A percentile compares a stretch with the other conserved stretches of the same genome.
Conservation (phyloP, 2,113 vertebrate genomes). For the Marmota monax region DNA sequence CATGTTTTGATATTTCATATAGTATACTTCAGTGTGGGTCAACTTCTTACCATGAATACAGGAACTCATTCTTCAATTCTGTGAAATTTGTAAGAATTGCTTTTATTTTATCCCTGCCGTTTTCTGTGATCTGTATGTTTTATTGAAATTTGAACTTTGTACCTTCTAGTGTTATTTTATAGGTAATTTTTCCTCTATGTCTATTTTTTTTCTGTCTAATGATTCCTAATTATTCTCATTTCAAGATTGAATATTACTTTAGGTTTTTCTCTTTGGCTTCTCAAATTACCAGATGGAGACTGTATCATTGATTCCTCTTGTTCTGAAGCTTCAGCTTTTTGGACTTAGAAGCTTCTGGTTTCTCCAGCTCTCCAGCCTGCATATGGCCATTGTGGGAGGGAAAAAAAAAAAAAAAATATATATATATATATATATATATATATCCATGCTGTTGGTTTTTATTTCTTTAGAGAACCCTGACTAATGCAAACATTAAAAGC, state of each 20-base stretch:
- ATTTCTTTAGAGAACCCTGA: too few species aligned
- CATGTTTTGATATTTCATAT: slow-evolving; percentile 6
- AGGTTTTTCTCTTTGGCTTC: background rate
- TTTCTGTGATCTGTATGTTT: background rate
- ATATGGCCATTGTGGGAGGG: too few species aligned
- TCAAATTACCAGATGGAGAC: background rate
- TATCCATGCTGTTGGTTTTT: too few species aligned
- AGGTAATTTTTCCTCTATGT: background rate
- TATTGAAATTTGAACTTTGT: background rate
- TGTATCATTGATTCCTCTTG: too few species aligned
- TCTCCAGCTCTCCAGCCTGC: too few species aligned
- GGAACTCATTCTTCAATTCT: background rate
- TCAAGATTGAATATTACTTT: background rate
- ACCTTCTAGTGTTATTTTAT: background rate
- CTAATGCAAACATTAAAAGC: background rate
- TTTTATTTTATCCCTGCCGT: background rate
- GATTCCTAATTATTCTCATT: background rate
- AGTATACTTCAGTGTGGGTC: background rate
- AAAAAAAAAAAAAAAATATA: too few species aligned
- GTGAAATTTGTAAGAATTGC: background rate
- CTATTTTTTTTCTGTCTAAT: background rate
- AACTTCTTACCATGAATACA: background rate
- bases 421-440: too few species aligned
- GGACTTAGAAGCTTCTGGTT: too few species aligned
- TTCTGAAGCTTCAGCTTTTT: too few species aligned